Evolutionary conservation across 2,797 vertebrate genomes (phyloP), one percentile per base, ranked within the genome.

Genomic region (Anisognathus igniventris): DNA sequence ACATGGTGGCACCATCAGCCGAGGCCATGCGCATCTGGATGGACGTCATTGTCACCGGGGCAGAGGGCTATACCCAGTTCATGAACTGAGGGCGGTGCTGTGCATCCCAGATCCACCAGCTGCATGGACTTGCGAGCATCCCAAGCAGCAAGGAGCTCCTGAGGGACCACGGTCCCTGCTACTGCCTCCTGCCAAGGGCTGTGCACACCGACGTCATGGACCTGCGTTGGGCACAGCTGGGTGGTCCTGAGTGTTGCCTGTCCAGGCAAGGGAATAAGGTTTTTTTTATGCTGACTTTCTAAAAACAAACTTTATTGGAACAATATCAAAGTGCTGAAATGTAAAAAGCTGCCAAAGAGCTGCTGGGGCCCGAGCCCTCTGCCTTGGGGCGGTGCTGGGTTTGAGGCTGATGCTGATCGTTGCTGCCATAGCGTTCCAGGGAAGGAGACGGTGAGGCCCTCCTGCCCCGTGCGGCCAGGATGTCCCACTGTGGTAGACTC

Each of bases 21-120:
- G 99, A 99, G 94, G 98, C 99, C 96, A 99, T 99, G 99, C 97
- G 99, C 90, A 99, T 99, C 95, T 99, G 99, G 99, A 99, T 99
- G 99, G 99, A 99, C 0, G 99, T 99, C 74, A 99, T 99, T 1
- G 99, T 99, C 86, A 99, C 99, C 0, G 99, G 99, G 37, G 99
- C 99, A 0, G 99, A 99, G 97, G 99, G 99, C 20, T 99, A 99
- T 97, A 99, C 99, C 1, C 99, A 99, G 97, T 99, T 99, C 97
- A 98, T 99, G 98, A 99, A 98, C 98, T 99, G 97, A 98, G 60
- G 9, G 9, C 4, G 5, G 5, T 45, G 84, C 80, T 39, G 58
- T 1, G 13, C 60, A 12, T 27, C 77, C 73, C 15, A 1, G 6
- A 16, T 30, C 45, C 56, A 22, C 48, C 27, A 8, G 48, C 35